These are phyloP conservation scores for Pasiphila rectangulata DNA, from an alignment of 2,888 invertebrate species.

Conservation along the genomic window DNA sequence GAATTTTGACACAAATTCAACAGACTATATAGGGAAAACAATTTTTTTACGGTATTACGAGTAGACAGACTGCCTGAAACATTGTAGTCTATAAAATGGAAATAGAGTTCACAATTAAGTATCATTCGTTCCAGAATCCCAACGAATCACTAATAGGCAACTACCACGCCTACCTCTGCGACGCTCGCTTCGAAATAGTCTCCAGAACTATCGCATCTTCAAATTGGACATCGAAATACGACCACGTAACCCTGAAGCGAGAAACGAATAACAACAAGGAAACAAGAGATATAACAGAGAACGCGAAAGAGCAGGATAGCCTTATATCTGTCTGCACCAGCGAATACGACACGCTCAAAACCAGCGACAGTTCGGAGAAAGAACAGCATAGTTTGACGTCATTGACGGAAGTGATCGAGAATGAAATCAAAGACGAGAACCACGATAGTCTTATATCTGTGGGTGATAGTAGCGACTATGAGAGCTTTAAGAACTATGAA, in stretches of 20 bases:
- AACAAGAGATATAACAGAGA: conserved; percentile 55
- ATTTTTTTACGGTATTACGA: too few relatives aligned
- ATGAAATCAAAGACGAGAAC: conserved; percentile 45
- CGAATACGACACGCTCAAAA: conserved; percentile 62
- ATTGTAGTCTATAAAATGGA: too few relatives aligned
- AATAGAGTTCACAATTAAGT: too few relatives aligned
- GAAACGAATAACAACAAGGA: conserved; percentile 67
- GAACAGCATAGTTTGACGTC: conserved; percentile 65
- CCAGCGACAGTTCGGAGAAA: conserved; percentile 51
- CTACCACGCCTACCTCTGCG: conserved; percentile 92
- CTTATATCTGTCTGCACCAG: conserved; percentile 68
- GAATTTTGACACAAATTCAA: too few relatives aligned
- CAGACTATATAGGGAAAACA: too few relatives aligned
- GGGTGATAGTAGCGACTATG: conserved; percentile 86
- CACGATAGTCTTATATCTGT: conserved; percentile 75
- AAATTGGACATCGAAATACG: conserved; percentile 90
- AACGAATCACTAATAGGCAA: conserved; percentile 88
- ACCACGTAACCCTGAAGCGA: conserved; percentile 77
- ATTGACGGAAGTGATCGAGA: conserved; percentile 47
- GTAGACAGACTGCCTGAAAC: too few relatives aligned
- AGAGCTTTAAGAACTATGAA: conserved; percentile 83
- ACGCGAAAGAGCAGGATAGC: conserved; percentile 66
- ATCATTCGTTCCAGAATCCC: conserved; percentile 58
- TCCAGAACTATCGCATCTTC: conserved; percentile 87
- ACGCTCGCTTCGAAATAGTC: conserved; percentile 89